phyloP scores from a whole-genome alignment of 2,797 vertebrate species.

The Manis javanica region DNA sequence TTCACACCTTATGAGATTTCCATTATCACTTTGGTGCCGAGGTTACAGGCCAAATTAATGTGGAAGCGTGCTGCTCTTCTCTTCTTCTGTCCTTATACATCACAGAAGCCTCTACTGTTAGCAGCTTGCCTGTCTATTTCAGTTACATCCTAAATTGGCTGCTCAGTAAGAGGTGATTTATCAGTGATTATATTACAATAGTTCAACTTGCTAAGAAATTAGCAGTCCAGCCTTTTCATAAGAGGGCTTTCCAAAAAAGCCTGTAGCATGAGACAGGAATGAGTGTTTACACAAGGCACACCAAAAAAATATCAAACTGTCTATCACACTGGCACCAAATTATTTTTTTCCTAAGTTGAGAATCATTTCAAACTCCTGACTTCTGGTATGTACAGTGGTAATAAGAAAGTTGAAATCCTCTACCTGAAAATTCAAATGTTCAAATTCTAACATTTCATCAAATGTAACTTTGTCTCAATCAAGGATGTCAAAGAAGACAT shows the following conservation, averaged over 20 bases:
- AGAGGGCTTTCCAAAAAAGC: constrained; percentile 26
- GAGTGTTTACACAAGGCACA: not conserved
- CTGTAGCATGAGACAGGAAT: not conserved
- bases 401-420: not conserved
- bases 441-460: not conserved
- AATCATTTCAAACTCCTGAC: not conserved
- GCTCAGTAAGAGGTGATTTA: not conserved
- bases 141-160: constrained; percentile 59
- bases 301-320: not conserved
- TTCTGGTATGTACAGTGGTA: not conserved
- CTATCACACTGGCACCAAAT: not conserved
- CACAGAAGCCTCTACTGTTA: constrained; percentile 58
- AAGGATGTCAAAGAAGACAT: not conserved
- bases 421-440: not conserved
- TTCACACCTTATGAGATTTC: constrained; percentile 61
- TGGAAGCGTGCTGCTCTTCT: constrained; percentile 73
- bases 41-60: constrained; percentile 35
- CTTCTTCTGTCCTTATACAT: not conserved
- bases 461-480: not conserved
- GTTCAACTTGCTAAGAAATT: not conserved
- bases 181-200: not conserved
- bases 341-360: not conserved
- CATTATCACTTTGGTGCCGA: constrained; percentile 66
- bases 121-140: constrained; percentile 53
- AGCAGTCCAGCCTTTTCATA: not conserved